A percentile compares a stretch with the other conserved stretches of the same genome.
Conservation (phyloP, 2,113 vertebrate species). For the Calyptommatus sinebrachiatus region DNA sequence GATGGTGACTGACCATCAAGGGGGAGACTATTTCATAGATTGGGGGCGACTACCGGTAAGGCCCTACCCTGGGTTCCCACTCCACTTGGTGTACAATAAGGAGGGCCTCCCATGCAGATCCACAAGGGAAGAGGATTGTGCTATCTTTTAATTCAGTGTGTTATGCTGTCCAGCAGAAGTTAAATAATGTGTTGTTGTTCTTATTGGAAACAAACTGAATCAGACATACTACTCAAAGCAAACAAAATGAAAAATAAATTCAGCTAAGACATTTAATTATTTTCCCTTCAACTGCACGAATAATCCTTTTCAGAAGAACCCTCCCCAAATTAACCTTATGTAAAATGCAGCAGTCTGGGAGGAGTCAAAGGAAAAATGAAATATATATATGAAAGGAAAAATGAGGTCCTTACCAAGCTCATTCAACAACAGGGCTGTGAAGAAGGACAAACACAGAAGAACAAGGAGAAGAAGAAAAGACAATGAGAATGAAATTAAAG, state of each 20-base stretch:
- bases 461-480: slow-evolving; percentile 82
- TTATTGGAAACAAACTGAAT: background rate
- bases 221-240: background rate
- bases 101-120: too few species aligned
- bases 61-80: too few species aligned
- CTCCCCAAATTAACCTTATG: slow-evolving; percentile 16
- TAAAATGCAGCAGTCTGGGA: slow-evolving; percentile 49
- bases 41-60: too few species aligned
- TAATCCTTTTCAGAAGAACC: slow-evolving; percentile 36
- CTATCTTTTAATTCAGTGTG: background rate
- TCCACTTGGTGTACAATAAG: too few species aligned
- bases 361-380: slow-evolving; percentile 59
- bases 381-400: slow-evolving; percentile 50
- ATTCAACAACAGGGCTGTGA: slow-evolving; percentile 85
- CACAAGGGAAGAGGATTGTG: too few species aligned
- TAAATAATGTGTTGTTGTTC: background rate
- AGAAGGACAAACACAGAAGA: slow-evolving; percentile 76
- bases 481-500: slow-evolving; percentile 81
- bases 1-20: too few species aligned
- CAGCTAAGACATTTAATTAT: slow-evolving; percentile 19
- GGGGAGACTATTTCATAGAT: too few species aligned
- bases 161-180: background rate
- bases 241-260: background rate
- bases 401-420: slow-evolving; percentile 83
- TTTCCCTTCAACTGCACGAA: slow-evolving; percentile 48